Conservation (phyloP, 2,113 vertebrate species). For the Donacobius atricapilla region DNA sequence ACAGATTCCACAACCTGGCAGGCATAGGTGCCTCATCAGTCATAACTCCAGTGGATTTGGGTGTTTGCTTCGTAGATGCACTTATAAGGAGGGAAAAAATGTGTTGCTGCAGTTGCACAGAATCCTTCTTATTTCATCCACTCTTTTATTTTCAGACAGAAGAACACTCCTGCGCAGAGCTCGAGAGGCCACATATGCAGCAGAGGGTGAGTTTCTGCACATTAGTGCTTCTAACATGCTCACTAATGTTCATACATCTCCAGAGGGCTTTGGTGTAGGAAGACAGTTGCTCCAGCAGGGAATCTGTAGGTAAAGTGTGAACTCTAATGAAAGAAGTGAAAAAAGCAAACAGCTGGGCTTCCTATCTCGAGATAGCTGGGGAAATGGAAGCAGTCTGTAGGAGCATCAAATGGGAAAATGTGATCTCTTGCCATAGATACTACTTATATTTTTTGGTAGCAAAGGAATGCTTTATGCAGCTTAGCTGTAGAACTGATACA, state of each 20-base stretch:
- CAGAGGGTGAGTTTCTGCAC: not conserved
- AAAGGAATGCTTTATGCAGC: not conserved
- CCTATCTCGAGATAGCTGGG: not conserved
- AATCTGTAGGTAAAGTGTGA: constrained; percentile 38
- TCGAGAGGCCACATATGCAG: not conserved
- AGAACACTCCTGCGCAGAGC: not conserved
- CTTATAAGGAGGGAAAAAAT: not conserved
- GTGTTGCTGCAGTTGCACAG: not conserved
- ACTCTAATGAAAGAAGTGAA: constrained; percentile 50
- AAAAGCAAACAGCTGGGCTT: constrained; percentile 51
- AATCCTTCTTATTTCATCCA: not conserved
- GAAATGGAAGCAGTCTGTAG: not conserved
- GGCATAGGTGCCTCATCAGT: not conserved
- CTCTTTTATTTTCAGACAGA: not conserved
- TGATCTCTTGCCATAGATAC: not conserved
- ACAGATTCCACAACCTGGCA: fast-evolving
- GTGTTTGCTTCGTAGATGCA: not conserved
- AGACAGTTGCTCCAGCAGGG: constrained; percentile 5
- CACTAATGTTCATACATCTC: constrained; percentile 48
- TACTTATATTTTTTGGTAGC: not conserved
- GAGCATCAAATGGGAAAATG: not conserved
- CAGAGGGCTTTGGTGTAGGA: constrained; percentile 26
- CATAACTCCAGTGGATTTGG: not conserved
- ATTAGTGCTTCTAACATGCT: constrained; percentile 33
- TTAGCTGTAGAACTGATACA: not conserved